Evolutionary conservation across 2,113 vertebrate species (phyloP).

Genomic region (Oncorhynchus mykiss): DNA sequence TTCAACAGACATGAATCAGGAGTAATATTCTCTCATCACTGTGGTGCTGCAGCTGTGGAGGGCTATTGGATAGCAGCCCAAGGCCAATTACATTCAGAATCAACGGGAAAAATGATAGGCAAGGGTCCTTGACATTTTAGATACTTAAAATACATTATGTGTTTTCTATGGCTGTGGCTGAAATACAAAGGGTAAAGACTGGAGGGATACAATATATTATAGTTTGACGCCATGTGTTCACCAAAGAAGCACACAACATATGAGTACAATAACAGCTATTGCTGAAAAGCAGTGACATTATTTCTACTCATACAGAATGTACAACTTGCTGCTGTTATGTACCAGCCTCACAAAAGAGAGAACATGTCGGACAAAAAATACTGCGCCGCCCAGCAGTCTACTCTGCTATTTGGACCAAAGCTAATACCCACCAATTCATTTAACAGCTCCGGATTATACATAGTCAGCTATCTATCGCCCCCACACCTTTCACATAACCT

Average conservation of each 20-base stretch:
- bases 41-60: background rate
- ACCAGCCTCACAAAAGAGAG: background rate
- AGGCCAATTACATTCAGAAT: background rate
- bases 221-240: background rate
- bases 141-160: background rate
- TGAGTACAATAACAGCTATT: background rate
- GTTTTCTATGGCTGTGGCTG: background rate
- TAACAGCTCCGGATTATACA: slow-evolving; percentile 25
- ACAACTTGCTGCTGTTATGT: background rate
- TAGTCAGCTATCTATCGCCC: slow-evolving; percentile 23
- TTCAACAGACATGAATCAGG: slow-evolving; percentile 6
- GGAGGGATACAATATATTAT: background rate
- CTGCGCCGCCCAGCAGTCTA: background rate
- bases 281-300: background rate
- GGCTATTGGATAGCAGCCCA: background rate
- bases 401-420: slow-evolving; percentile 26
- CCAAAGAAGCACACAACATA: background rate
- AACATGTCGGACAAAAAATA: slow-evolving; percentile 3
- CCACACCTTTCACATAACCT: slow-evolving; percentile 14
- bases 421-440: slow-evolving; percentile 22
- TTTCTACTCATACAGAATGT: background rate
- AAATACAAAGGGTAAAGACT: background rate
- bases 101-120: background rate
- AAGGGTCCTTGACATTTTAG: background rate
- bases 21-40: slow-evolving; percentile 8